These are phyloP conservation scores for Sylvicapra grimmia DNA, from an alignment of 2,113 vertebrate species.

Conservation along the genomic window DNA sequence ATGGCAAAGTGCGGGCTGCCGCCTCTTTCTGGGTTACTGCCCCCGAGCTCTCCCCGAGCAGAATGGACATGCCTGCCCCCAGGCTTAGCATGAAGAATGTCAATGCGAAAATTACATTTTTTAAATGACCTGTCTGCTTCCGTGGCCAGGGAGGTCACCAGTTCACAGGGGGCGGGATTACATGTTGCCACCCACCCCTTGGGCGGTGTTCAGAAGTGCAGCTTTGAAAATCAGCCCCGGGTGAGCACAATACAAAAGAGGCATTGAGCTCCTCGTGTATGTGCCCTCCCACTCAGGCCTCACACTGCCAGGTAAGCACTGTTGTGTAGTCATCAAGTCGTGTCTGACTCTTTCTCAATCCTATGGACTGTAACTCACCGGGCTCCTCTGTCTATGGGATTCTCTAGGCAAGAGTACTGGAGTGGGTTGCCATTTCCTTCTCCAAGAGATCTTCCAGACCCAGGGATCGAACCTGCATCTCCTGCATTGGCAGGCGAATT, in stretches of 20 bases:
- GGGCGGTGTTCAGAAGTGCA: conserved; percentile 43
- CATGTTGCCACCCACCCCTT: conserved; percentile 60
- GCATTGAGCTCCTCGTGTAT: accelerated
- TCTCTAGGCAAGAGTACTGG: not conserved
- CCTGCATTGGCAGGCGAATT: not conserved
- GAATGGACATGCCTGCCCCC: conserved; percentile 82
- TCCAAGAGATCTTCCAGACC: not conserved
- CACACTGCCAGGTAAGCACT: accelerated
- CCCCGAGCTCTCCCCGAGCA: conserved; percentile 79
- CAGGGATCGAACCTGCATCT: not conserved
- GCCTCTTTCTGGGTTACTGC: conserved; percentile 81
- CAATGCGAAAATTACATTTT: conserved; percentile 76
- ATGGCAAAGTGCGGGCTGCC: conserved; percentile 83
- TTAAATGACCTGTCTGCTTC: conserved; percentile 80
- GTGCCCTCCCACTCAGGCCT: accelerated
- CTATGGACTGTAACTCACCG: not conserved
- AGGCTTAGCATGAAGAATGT: conserved; percentile 78
- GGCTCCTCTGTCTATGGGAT: not conserved
- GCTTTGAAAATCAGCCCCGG: conserved; percentile 65
- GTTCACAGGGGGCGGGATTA: conserved; percentile 75
- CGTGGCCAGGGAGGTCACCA: conserved; percentile 76
- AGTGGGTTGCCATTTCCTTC: not conserved
- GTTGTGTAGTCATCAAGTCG: not conserved
- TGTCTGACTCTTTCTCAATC: not conserved
- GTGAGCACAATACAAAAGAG: not conserved